Conservation (phyloP, 1,140 invertebrate species). For the Bradynema listronoti region DNA sequence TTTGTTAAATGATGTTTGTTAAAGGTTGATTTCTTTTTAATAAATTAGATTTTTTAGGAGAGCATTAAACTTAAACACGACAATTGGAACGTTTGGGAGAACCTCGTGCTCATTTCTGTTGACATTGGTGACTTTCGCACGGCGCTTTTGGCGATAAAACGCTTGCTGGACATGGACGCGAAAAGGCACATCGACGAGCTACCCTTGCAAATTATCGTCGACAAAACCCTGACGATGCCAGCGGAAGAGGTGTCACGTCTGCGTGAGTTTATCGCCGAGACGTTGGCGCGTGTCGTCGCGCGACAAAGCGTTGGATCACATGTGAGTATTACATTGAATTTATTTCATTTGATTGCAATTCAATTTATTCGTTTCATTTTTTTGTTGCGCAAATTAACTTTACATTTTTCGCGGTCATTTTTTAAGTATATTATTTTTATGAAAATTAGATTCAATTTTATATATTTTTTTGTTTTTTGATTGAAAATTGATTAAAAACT, state of each 20-base stretch:
- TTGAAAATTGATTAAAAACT: too few relatives aligned
- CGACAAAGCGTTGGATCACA: conserved; percentile 18
- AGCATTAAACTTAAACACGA: not conserved
- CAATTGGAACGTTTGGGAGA: conserved; percentile 13
- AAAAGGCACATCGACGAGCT: conserved; percentile 17
- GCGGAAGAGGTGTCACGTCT: not conserved
- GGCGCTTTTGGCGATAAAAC: conserved; percentile 13
- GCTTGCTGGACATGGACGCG: conserved; percentile 17
- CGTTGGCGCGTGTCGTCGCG: conserved; percentile 6
- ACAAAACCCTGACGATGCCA: not conserved
- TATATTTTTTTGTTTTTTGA: too few relatives aligned
- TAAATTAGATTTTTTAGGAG: too few relatives aligned
- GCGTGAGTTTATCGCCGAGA: not conserved
- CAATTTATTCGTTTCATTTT: too few relatives aligned
- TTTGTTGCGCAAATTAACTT: too few relatives aligned
- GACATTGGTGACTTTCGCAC: conserved; percentile 19
- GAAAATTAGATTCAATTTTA: too few relatives aligned
- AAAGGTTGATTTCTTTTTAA: too few relatives aligned
- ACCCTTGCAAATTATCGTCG: conserved; percentile 10
- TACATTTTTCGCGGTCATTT: too few relatives aligned
- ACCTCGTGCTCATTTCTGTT: conserved; percentile 23
- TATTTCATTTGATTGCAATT: not conserved
- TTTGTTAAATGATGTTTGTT: too few relatives aligned
- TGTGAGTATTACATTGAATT: not conserved
- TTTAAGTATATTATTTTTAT: too few relatives aligned